Base-by-base conservation (phyloP, 2,797 vertebrate genomes). In the Malacoraja senta region DNA sequence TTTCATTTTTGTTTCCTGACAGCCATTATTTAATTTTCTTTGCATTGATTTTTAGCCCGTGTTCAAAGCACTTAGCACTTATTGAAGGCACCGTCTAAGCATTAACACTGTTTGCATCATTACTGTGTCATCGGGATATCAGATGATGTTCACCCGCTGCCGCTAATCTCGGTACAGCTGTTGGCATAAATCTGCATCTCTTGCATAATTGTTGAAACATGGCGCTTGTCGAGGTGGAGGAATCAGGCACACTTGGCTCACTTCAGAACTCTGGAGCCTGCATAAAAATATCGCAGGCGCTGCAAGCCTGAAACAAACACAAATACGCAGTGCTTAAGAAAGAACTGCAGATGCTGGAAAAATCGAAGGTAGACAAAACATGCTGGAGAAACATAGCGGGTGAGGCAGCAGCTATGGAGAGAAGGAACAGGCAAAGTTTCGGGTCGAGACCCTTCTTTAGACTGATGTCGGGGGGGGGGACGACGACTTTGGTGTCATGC, bases 11-110 rank as follows among this genome's bases (percentile, higher is more conserved):
- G 84, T 68, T 88, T 68, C 84, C 61, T 68, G 63, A 68, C 32
- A 68, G 63, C 63, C 63, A 88, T 68, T 88, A 88, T 88, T 68
- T 88, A 88, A 88, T 68, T 88, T 88, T 68, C 63, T 88, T 68
- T 32, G 61, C 35, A 88, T 88, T 88, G 84, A 88, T 88, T 88
- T 68, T 88, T 88, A 35, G 84, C 84, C n/a, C 17, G 4, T 88
- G 84, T 88, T 88, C 84, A 21, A 32, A 88, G 84, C n/a, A 9
- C 84, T 68, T 88, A 88, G 68, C 84, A 88, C 84, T 88, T 88
- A 68, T 88, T 63, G 32, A 32, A 68, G 32, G 63, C 68, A 88
- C n/a, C 63, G 63, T 68, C 84, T n/a, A 68, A 68, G n/a, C 68
- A 63, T 88, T 88, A 88, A 88, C 17, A 44, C 84, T 88, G 84